Evolutionary conservation across 1,140 invertebrate species (phyloP), one percentile per base, ranked within the genome.

Genomic region (Musca domestica): DNA sequence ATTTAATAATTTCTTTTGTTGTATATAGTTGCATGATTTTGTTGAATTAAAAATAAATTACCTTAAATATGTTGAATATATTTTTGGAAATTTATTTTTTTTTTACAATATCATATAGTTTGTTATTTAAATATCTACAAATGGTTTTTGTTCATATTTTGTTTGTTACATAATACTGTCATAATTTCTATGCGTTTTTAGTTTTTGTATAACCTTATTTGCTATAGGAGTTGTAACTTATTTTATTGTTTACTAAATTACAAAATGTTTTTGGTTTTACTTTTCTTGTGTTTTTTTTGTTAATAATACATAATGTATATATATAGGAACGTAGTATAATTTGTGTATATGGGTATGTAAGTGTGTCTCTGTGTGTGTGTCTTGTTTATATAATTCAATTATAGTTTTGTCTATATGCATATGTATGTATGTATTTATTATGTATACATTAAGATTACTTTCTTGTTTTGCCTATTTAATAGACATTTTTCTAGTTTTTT

Each of bases 381-480:
- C 2, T 64, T 25, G 47, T 64, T 41, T 64, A 64, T 64, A 64
- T 64, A 64, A 41, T 64, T 46, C 46, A 64, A 41, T 48, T 64
- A 52, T 52, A 52, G n/a, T 20, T 64, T 25, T 64, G n/a, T 64
- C 46, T 46, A 19, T 64, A 3, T 25, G n/a, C 15, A 20, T 51
- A 49, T 51, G 2, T 51, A 1, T 22, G n/a, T 19, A 20, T 19
- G n/a, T 61, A 10, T 61, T 54, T 27, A 51, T 17, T 58, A 58
- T 58, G 27, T 56, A 56, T 47, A 66, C 47, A 67, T 54, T 67
- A 47, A 23, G 22, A 46, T 47, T 17, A 51, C 27, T 23, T 25
- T 15, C 30, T 54, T 67, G 20, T 58, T 56, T 67, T 58, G 56
- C 34, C 56, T 61, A 61, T 61, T 61, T 61, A 61, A 61, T 61